Evolutionary conservation across 2,888 invertebrate species (phyloP), one percentile per base, ranked within the genome.

Genomic region (Leucophenga maculata): DNA sequence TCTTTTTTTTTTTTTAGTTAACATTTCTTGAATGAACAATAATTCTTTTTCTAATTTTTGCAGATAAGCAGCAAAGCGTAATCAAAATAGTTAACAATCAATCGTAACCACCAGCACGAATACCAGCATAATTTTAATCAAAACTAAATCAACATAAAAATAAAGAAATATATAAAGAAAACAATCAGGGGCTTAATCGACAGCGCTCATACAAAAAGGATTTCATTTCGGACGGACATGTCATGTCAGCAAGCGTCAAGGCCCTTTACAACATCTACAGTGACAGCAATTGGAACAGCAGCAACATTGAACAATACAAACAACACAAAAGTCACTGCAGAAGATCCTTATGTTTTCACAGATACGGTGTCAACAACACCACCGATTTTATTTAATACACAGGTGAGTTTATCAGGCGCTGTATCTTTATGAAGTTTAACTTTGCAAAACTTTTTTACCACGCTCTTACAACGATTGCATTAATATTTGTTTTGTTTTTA

Each of bases 291-390:
- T 68, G 67, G 70, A 72, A 44, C 67, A 68, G 32, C 68, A 72
- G 65, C 73, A 73, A 64, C 75, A 71, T 22, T 71, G 69, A 18
- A n/a, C 22, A 64, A 72, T 66, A 64, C 68, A 57, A 70, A 57
- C 67, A 71, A 32, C 72, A 75, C 62, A 57, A 65, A 65, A 65
- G 72, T 55, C 67, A 59, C 73, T 69, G 75, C 86, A 77, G 89
- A 88, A 84, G 89, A 89, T 88, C 89, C 89, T 77, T 89, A 89
- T 85, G 88, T 86, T 72, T 89, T 89, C 82, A 88, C 88, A 85
- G 89, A 89, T 79, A 85, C 88, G 76, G 82, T 87, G 81, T 83
- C 87, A 83, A 79, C 85, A 73, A 82, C 88, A 75, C 86, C 88
- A 77, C 86, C 87, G 76, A 81, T 86, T 82, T 78, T 87, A 82